A percentile compares a stretch with the other conserved stretches of the same genome.
These are phyloP conservation scores for Cervus canadensis DNA, from an alignment of 2,113 vertebrate species.

Conservation along the genomic window DNA sequence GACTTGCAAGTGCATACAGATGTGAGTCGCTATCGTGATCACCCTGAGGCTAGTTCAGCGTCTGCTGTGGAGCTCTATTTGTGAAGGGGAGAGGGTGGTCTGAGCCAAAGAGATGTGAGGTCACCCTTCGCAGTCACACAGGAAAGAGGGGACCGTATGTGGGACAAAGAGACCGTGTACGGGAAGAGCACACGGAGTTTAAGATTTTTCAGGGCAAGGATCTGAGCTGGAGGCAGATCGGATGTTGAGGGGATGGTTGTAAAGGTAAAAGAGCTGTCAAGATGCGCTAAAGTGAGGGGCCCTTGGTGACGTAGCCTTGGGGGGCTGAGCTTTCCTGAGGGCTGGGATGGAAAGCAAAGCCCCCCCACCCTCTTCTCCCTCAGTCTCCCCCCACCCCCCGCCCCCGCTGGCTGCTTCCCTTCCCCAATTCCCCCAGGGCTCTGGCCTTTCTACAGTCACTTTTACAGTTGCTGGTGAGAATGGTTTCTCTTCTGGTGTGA, in stretches of 20 bases:
- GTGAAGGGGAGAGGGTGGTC: not conserved
- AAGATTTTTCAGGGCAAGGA: not conserved
- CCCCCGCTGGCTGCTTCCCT: not conserved
- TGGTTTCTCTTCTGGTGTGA: not conserved
- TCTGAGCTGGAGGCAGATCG: not conserved
- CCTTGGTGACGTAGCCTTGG: not conserved
- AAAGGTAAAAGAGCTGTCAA: not conserved
- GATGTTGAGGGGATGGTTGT: too few relatives aligned
- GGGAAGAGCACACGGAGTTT: not conserved
- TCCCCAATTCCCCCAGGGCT: not conserved
- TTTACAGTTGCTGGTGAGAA: not conserved
- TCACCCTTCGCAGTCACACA: not conserved
- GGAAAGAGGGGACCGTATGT: not conserved
- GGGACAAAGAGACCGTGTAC: not conserved
- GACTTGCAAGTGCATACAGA: not conserved
- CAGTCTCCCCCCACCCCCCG: too few relatives aligned
- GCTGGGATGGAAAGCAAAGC: not conserved
- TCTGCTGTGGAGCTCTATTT: not conserved
- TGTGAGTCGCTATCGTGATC: rapidly evolving
- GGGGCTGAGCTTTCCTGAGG: too few relatives aligned
- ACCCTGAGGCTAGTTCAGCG: not conserved
- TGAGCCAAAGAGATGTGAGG: not conserved
- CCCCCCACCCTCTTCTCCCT: not conserved
- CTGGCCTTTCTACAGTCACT: not conserved
- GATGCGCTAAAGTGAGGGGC: too few relatives aligned